phyloP scores from a whole-genome alignment of 2,113 vertebrate species.

The Poeciliopsis prolifica region DNA sequence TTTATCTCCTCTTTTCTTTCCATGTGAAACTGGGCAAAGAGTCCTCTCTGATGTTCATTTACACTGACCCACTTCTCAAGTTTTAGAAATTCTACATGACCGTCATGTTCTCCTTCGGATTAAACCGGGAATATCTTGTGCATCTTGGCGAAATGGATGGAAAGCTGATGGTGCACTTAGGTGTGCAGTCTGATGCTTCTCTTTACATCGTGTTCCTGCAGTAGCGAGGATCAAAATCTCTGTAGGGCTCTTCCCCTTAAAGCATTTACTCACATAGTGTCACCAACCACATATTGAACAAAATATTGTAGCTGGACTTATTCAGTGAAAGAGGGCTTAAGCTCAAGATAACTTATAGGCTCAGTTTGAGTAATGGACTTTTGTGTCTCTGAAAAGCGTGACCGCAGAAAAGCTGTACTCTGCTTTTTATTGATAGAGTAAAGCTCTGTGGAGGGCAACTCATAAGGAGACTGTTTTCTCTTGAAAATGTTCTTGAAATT shows the following conservation, averaged over 20 bases:
- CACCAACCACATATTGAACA: constrained; percentile 43
- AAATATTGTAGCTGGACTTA: constrained; percentile 51
- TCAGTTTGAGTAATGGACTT: constrained; percentile 70
- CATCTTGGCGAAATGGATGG: not conserved
- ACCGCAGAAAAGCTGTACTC: constrained; percentile 42
- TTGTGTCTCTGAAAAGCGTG: constrained; percentile 67
- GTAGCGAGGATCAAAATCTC: constrained; percentile 15
- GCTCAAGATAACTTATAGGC: constrained; percentile 58
- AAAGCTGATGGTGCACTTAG: constrained; percentile 10
- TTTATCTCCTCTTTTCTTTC: constrained; percentile 15
- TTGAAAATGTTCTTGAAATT: constrained; percentile 25
- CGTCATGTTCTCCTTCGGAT: constrained; percentile 11
- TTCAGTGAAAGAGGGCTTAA: constrained; percentile 60
- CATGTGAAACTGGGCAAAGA: constrained; percentile 12
- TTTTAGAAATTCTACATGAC: not conserved
- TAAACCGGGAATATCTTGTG: constrained; percentile 3
- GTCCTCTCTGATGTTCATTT: constrained; percentile 5
- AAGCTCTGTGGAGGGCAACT: constrained; percentile 17
- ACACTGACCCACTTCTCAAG: constrained; percentile 7
- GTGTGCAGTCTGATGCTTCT: not conserved
- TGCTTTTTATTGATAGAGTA: constrained; percentile 13
- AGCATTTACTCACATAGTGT: constrained; percentile 26
- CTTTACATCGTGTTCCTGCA: not conserved
- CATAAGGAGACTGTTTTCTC: constrained; percentile 24
- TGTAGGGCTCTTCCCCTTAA: constrained; percentile 11